Conservation (phyloP, 2,113 vertebrate species). For the Malurus melanocephalus region DNA sequence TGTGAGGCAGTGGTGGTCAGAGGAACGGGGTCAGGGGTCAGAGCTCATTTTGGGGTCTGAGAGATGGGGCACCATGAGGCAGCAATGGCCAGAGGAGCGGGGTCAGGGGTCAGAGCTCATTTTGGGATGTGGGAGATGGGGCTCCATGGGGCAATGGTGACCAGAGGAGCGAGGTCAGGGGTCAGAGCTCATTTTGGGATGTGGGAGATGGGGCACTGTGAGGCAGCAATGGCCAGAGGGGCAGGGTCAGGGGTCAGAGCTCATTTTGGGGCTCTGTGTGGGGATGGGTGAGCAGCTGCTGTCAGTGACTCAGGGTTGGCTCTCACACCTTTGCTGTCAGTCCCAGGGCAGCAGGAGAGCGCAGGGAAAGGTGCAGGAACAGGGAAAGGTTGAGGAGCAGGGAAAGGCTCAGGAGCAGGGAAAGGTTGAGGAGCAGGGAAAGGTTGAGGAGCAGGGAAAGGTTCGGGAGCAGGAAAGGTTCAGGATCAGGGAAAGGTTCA, state of each 20-base stretch:
- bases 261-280: accelerated
- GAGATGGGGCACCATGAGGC: background rate
- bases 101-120: background rate
- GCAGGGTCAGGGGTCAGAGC: background rate
- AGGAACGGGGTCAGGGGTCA: background rate
- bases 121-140: background rate
- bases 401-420: background rate
- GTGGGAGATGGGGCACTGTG: background rate
- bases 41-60: background rate
- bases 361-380: background rate
- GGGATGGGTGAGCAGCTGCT: background rate
- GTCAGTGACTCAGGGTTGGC: background rate
- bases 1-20: accelerated
- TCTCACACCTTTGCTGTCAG: background rate
- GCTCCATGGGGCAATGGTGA: background rate
- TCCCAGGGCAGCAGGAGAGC: background rate
- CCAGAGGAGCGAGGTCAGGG: background rate
- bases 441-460: background rate
- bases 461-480: background rate
- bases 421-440: background rate
- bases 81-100: background rate
- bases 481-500: background rate
- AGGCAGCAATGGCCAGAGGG: background rate
- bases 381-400: background rate
- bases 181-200: background rate